These are phyloP conservation scores for Rotaria sp. DNA, from an alignment of 2,888 invertebrate species.

Conservation along the genomic window DNA sequence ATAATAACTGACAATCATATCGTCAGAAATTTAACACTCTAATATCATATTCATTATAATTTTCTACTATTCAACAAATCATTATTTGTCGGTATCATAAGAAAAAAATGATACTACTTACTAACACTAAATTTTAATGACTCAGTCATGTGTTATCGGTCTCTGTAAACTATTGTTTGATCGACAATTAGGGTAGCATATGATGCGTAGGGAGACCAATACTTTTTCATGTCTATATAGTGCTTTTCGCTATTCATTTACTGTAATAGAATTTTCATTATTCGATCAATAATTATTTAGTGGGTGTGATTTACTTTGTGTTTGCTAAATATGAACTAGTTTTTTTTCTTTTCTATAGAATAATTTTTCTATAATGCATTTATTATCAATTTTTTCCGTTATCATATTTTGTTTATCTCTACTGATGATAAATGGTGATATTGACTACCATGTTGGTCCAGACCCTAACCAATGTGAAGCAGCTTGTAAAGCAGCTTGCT, in stretches of 20 bases:
- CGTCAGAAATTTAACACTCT: neutral
- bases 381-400: neutral
- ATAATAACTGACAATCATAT: neutral
- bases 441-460: too few relatives aligned
- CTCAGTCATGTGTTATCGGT: neutral
- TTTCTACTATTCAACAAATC: neutral
- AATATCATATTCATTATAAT: neutral
- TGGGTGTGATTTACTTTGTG: neutral
- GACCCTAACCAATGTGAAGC: too few relatives aligned
- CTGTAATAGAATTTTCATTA: neutral
- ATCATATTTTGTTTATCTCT: too few relatives aligned
- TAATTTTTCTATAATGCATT: neutral
- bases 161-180: neutral
- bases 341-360: neutral
- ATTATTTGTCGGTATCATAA: neutral
- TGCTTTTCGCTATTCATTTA: neutral
- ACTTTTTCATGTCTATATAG: neutral
- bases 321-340: neutral
- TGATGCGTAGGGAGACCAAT: neutral
- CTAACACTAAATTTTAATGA: neutral
- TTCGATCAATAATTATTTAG: neutral
- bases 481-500: too few relatives aligned
- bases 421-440: too few relatives aligned
- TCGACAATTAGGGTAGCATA: neutral
- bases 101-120: neutral